Evolutionary conservation across 2,888 invertebrate genomes (phyloP), one percentile per base, ranked within the genome.

Genomic region (Hecatera dysodea): DNA sequence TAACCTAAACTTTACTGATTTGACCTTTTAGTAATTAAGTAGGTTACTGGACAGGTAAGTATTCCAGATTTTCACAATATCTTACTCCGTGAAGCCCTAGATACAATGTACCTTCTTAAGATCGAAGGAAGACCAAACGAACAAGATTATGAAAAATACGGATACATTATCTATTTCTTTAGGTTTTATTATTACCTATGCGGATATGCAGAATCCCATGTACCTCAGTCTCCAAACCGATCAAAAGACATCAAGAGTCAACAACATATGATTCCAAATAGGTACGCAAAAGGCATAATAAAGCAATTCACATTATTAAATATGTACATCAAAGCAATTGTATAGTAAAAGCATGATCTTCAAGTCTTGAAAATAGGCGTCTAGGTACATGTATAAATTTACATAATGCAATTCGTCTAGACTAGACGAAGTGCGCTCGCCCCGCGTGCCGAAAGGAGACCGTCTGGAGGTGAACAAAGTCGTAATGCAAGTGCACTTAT

Each of bases 371-470:
- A 90, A 90, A 90, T 90, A 90, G 88, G 84, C 83, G 89, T 89
- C 90, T 92, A 92, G 89, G 89, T 89, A 87, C n/a, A n/a, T n/a
- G n/a, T 88, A 88, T 90, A 90, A 89, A 94, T 95, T 94, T 91
- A 91, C 93, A 95, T 95, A 95, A 95, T 95, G 93, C 94, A 95
- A 95, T 94, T 94, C 94, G 95, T 95, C 95, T 95, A 95, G 94
- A 94, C 94, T 90, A 91, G 93, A 90, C 92, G 87, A 90, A 92
- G 92, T 92, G 91, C 88, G 90, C 90, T 88, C 87, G 89, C 83
- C 84, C 86, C 90, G 90, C 89, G 86, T 81, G 89, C 86, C 87
- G 86, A 82, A 82, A 86, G 90, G 87, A 86, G 87, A 88, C 86
- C 82, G 93, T 93, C 94, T 94, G 87, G 90, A 95, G 95, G 94